Evolutionary conservation across 2,888 invertebrate species (phyloP).

Genomic region (Drosophila atripex): DNA sequence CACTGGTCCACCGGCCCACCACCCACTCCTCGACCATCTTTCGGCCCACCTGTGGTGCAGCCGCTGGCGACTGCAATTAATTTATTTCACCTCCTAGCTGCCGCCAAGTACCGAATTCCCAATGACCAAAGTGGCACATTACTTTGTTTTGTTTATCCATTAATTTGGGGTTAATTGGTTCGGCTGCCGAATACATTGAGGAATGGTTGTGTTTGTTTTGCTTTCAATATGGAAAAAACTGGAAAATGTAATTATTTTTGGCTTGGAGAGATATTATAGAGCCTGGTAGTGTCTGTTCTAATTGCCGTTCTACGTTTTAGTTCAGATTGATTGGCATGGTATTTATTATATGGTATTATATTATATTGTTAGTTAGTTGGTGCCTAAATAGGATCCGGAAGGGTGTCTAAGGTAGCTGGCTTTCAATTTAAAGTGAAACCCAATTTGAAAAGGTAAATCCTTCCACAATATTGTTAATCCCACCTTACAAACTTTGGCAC

Average conservation of each 20-base stretch:
- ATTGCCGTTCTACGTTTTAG: too few species aligned
- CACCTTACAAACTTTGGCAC: not conserved
- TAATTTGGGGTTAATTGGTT: slow-evolving; percentile 57
- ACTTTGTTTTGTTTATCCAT: slow-evolving; percentile 70
- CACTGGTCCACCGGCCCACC: slow-evolving; percentile 12
- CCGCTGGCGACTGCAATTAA: slow-evolving; percentile 69
- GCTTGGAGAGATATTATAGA: not conserved
- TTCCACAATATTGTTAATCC: not conserved
- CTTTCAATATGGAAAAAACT: slow-evolving; percentile 8
- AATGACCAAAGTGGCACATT: slow-evolving; percentile 30
- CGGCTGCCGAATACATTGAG: slow-evolving; percentile 24
- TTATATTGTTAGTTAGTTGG: too few species aligned
- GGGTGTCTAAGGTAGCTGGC: too few species aligned
- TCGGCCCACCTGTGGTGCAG: slow-evolving; percentile 61
- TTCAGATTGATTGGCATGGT: too few species aligned
- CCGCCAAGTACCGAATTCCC: slow-evolving; percentile 45
- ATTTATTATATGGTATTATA: too few species aligned
- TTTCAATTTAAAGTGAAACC: too few species aligned
- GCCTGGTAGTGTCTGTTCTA: too few species aligned
- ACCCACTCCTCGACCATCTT: not conserved
- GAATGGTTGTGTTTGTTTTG: slow-evolving; percentile 25
- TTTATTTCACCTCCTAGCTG: slow-evolving; percentile 51
- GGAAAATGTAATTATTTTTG: slow-evolving; percentile 8
- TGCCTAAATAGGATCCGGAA: too few species aligned
- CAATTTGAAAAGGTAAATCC: not conserved